A percentile compares a stretch with the other conserved stretches of the same genome.
Conservation (phyloP, 2,113 vertebrate genomes). For the Rhinogobius similis region DNA sequence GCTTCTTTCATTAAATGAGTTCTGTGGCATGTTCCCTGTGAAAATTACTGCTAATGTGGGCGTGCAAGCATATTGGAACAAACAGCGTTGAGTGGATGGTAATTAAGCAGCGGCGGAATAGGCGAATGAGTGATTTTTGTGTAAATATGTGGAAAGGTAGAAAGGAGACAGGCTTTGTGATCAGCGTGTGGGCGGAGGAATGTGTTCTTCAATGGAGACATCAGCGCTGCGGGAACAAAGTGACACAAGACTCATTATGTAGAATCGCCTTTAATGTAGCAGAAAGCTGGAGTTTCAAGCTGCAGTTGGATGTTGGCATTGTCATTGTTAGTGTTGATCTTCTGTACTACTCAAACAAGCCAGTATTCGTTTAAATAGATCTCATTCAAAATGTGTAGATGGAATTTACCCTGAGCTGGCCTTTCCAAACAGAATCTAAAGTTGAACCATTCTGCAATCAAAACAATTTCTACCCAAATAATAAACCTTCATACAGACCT, state of each 20-base stretch:
- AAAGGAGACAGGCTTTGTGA: not conserved
- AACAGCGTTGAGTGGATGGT: not conserved
- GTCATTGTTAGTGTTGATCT: not conserved
- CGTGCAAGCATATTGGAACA: not conserved
- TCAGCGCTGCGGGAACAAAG: slow-evolving; percentile 26
- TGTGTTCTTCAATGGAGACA: slow-evolving; percentile 14
- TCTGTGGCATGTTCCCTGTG: not conserved
- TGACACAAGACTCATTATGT: slow-evolving; percentile 22
- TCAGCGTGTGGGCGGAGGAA: slow-evolving; percentile 16
- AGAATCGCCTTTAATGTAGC: slow-evolving; percentile 14
- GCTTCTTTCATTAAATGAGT: not conserved
- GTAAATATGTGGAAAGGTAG: not conserved
- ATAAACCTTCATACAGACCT: too few species aligned
- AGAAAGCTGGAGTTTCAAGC: not conserved
- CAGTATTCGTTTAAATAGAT: not conserved
- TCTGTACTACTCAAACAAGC: not conserved
- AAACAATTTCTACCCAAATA: not conserved
- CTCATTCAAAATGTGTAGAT: not conserved
- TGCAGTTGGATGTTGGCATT: not conserved
- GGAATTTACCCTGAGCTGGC: not conserved
- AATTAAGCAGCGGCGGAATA: slow-evolving; percentile 14
- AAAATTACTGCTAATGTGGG: not conserved
- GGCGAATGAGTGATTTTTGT: slow-evolving; percentile 1
- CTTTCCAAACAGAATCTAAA: not conserved
- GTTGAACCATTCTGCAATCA: not conserved